These are phyloP conservation scores for Semicossyphus pulcher DNA, from an alignment of 2,113 vertebrate genomes.

Conservation along the genomic window DNA sequence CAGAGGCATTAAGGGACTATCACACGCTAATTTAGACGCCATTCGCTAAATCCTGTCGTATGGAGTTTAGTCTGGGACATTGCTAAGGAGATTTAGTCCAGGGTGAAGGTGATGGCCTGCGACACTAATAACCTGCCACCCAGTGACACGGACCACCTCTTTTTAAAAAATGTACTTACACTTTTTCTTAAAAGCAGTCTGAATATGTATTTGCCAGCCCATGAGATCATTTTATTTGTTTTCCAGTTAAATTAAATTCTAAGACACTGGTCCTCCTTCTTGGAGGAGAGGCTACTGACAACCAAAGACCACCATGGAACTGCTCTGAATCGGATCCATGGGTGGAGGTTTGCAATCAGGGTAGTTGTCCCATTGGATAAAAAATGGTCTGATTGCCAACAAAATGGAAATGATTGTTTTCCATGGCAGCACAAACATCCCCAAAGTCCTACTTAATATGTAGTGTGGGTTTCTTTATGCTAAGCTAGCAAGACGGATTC, in stretches of 20 bases:
- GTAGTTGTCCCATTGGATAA: conserved; percentile 12
- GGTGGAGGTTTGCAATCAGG: conserved; percentile 37
- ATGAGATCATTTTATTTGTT: conserved; percentile 41
- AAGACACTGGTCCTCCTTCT: background rate
- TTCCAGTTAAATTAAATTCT: conserved; percentile 26
- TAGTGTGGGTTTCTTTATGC: conserved; percentile 17
- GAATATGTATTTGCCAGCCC: conserved; percentile 8
- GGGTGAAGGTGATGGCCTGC: conserved; percentile 73
- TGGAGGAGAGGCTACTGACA: background rate
- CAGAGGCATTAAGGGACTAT: conserved; percentile 72
- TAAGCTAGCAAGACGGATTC: conserved; percentile 12
- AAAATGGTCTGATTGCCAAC: conserved; percentile 23
- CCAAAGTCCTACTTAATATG: conserved; percentile 12
- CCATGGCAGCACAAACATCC: conserved; percentile 25
- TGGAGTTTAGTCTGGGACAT: conserved; percentile 61
- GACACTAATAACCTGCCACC: conserved; percentile 76
- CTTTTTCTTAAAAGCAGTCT: conserved; percentile 16
- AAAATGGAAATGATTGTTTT: conserved; percentile 34
- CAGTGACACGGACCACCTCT: conserved; percentile 60
- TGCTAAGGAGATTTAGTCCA: conserved; percentile 71
- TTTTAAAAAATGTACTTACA: conserved; percentile 1
- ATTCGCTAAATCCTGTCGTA: conserved; percentile 70
- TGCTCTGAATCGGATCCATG: conserved; percentile 14
- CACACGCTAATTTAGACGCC: conserved; percentile 76
- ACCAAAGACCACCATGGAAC: conserved; percentile 11